Percentiles rank a stretch among this genome's conserved stretches.
phyloP scores from a whole-genome alignment of 1,140 invertebrate species.

The Brachionus calyciflorus region DNA sequence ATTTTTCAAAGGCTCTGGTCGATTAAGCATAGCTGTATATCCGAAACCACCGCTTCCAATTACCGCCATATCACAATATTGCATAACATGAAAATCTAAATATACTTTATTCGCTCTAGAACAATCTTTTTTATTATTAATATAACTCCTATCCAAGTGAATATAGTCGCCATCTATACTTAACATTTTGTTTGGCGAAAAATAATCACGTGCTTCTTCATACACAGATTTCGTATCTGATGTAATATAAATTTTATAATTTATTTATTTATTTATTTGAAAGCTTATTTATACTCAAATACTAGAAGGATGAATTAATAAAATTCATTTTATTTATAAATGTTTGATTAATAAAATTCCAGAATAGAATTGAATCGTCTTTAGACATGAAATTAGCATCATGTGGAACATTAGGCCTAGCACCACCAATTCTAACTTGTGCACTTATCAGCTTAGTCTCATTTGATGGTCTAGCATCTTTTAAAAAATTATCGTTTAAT shows the following conservation, averaged over 20 bases:
- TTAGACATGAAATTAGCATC: background rate
- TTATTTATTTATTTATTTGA: too few species aligned
- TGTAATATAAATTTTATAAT: constrained; percentile 9
- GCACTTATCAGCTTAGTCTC: constrained; percentile 18
- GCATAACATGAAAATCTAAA: background rate
- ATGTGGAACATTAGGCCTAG: constrained; percentile 6
- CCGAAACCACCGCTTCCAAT: background rate
- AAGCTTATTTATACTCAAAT: too few species aligned
- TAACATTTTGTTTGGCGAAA: background rate
- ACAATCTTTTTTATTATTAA: background rate
- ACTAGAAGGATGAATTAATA: too few species aligned
- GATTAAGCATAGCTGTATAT: background rate
- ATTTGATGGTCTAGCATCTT: background rate
- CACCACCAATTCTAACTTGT: constrained; percentile 38
- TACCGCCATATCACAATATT: constrained; percentile 12
- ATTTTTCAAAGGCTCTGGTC: background rate
- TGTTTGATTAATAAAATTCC: constrained; percentile 10
- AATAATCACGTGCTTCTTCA: background rate
- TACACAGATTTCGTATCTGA: background rate
- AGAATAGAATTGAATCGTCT: background rate
- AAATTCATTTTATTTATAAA: constrained; percentile 7
- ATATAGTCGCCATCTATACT: background rate
- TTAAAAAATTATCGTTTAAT: background rate
- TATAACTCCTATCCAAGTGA: background rate
- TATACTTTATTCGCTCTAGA: background rate